Base-by-base conservation (phyloP, 2,888 invertebrate genomes). In the Piscicola geometra region DNA sequence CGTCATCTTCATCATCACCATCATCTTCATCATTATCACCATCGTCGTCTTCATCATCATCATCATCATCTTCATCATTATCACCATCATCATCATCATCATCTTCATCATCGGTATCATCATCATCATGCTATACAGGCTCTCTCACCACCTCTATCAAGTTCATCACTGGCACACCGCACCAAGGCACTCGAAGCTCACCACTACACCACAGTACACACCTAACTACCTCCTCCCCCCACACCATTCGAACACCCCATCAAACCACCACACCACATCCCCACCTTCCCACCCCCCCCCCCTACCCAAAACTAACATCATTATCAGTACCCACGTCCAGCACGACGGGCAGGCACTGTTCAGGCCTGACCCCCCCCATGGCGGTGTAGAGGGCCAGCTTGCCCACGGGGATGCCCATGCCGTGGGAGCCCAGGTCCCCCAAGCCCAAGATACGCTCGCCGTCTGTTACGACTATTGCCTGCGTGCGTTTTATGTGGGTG, bases 351-450 rank as follows among this genome's bases (percentile, higher is more conserved):
- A 99, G 88, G 83, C 94, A 80, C 60, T 79, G 93, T 81, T 92
- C 0, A 0, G 99, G 99, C 84, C 94, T 93, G 82, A 99, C 93
- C 77, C 96, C 97, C 33, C 94, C 98, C 77, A 99, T 88, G 0
- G 97, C 98, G 2, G 98, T 97, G 88, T 99, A 99, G 12, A 99
- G 88, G 1, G 97, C 90, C 80, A 99, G 88, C 87, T 99, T 99
- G 79, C 99, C 99, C 64, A 97, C 91, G 0, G 99, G 98, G 82
- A 99, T 99, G 77, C 98, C 99, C 96, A 99, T 99, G 18, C 99
- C 99, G 84, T 93, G 92, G 1, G 93, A 94, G 9, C 99, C 99
- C 79, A 98, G 88, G 87, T 99, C 99, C 1, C 99, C 99, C 75
- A 99, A 88, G 2, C 99, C 99, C 76, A 99, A 88, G 85, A 99